A percentile compares a stretch with the other conserved stretches of the same genome.
Conservation (phyloP, 2,888 invertebrate genomes). For the Apantesis nais region DNA sequence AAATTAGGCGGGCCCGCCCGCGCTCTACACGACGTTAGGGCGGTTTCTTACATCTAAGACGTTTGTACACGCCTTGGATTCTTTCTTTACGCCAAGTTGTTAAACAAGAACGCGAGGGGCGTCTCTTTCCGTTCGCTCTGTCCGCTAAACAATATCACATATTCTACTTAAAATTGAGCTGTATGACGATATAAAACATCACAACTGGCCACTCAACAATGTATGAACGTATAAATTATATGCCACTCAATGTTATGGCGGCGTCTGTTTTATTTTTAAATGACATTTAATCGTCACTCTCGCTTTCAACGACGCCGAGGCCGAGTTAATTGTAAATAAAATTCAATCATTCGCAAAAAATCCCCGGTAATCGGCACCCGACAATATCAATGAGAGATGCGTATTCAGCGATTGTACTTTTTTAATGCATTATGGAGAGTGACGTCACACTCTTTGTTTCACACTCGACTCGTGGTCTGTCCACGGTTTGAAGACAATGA, state of each 20-base stretch:
- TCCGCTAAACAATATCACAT: not conserved
- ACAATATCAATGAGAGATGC: slow-evolving; percentile 79
- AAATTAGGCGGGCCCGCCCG: slow-evolving; percentile 82
- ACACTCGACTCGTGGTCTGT: slow-evolving; percentile 28
- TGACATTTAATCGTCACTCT: slow-evolving; percentile 84
- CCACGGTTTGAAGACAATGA: slow-evolving; percentile 36
- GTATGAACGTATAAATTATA: slow-evolving; percentile 62
- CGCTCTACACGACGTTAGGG: slow-evolving; percentile 68
- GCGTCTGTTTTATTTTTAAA: slow-evolving; percentile 84
- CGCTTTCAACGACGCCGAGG: slow-evolving; percentile 75
- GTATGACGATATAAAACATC: not conserved
- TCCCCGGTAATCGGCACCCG: slow-evolving; percentile 76
- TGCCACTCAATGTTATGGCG: slow-evolving; percentile 70
- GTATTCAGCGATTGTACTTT: slow-evolving; percentile 57
- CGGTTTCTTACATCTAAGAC: slow-evolving; percentile 73
- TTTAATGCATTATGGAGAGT: slow-evolving; percentile 54
- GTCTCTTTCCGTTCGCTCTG: slow-evolving; percentile 4
- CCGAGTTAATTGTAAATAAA: slow-evolving; percentile 85
- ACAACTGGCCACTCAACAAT: slow-evolving; percentile 16
- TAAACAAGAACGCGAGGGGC: slow-evolving; percentile 11
- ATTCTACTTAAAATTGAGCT: not conserved
- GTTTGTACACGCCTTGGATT: slow-evolving; percentile 64
- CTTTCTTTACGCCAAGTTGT: slow-evolving; percentile 37
- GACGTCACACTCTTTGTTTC: slow-evolving; percentile 49
- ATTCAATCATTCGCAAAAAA: slow-evolving; percentile 85